phyloP scores from a whole-genome alignment of 2,888 invertebrate species.

The Capitulum mitella region DNA sequence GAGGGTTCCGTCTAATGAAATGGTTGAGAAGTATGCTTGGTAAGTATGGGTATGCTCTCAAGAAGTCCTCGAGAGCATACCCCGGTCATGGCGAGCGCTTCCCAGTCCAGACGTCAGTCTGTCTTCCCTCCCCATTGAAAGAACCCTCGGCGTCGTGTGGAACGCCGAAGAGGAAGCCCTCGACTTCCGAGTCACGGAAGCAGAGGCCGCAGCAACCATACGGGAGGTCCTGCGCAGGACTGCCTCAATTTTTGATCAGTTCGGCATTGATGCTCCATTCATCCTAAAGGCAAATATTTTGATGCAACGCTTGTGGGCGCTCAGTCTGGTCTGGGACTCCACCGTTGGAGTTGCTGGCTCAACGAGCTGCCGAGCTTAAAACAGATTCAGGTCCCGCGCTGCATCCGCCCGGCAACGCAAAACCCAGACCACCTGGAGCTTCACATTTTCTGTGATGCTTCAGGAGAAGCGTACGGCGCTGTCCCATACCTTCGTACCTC shows the following conservation, averaged over 20 bases:
- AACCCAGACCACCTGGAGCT: neutral
- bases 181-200: neutral
- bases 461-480: neutral
- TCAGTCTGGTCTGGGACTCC: neutral
- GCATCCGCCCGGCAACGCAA: neutral
- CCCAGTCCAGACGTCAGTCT: neutral
- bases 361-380: neutral
- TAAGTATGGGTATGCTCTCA: too few relatives aligned
- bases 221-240: neutral
- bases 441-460: neutral
- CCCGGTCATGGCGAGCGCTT: neutral
- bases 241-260: neutral
- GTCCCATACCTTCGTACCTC: neutral
- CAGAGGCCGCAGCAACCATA: neutral
- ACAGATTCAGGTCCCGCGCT: neutral
- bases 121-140: neutral
- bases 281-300: neutral
- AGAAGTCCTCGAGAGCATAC: neutral
- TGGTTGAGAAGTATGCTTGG: too few relatives aligned
- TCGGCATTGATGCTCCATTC: neutral
- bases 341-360: neutral
- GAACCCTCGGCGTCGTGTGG: neutral
- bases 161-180: neutral
- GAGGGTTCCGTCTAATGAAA: neutral
- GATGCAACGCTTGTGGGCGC: neutral